A percentile compares a stretch with the other conserved stretches of the same genome.
phyloP scores from a whole-genome alignment of 2,113 vertebrate genomes.

The Pseudois nayaur region DNA sequence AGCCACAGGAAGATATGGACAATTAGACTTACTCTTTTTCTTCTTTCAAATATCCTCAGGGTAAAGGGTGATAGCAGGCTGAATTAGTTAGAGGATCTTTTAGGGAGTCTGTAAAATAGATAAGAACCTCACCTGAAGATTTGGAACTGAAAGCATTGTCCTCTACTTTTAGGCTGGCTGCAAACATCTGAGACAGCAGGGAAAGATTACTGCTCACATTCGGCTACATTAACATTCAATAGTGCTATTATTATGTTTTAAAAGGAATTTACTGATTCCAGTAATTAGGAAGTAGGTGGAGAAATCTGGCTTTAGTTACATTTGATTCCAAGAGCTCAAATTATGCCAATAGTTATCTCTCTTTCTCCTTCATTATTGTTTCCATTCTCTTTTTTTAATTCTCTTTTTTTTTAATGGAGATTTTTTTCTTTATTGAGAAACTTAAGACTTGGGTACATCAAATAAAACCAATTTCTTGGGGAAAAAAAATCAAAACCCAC shows the following conservation, averaged over 20 bases:
- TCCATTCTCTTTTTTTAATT: background rate
- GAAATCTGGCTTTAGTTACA: background rate
- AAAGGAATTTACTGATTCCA: background rate
- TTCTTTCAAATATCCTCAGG: background rate
- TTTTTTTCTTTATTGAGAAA: background rate
- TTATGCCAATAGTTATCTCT: background rate
- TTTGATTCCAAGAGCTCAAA: background rate
- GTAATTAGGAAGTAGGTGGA: background rate
- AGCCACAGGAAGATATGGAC: background rate
- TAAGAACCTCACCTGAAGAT: background rate
- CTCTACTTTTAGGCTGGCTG: background rate
- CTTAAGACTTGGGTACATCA: background rate
- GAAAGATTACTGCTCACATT: background rate
- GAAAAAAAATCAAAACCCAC: background rate
- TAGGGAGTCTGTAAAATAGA: background rate
- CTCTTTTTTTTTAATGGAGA: background rate
- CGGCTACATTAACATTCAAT: background rate
- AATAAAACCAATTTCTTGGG: background rate
- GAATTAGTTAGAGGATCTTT: background rate
- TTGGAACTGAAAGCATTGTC: background rate
- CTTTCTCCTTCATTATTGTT: background rate
- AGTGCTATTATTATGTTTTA: background rate
- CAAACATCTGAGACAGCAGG: background rate
- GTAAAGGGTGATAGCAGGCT: background rate
- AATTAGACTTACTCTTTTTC: background rate